Conservation (phyloP, 2,888 invertebrate species). For the Ypsolopha scabrella region DNA sequence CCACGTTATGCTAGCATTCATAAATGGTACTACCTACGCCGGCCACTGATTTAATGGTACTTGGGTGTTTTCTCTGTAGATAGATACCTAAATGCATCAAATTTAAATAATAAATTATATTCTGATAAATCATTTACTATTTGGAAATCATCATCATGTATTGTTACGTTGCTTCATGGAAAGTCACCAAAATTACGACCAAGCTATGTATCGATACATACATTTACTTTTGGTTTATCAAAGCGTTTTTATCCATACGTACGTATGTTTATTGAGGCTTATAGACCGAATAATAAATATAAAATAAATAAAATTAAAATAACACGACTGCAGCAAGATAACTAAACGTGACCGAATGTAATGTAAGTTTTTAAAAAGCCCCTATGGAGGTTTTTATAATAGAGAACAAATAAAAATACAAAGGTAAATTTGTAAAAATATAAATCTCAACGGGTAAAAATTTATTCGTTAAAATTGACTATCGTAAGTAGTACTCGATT, state of each 20-base stretch:
- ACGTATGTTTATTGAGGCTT: neutral
- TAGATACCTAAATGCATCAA: too few species aligned
- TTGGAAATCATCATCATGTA: neutral
- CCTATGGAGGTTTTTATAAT: conserved; percentile 69
- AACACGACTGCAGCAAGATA: conserved; percentile 54
- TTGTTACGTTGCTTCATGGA: neutral
- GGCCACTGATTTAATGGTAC: too few species aligned
- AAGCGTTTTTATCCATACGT: neutral
- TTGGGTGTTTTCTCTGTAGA: too few species aligned
- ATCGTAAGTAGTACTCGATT: conserved; percentile 70
- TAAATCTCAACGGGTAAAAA: conserved; percentile 61
- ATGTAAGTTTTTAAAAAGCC: conserved; percentile 66
- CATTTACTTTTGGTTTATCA: neutral
- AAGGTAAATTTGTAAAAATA: conserved; percentile 66
- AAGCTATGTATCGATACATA: neutral
- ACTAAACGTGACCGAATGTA: conserved; percentile 49
- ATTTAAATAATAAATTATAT: neutral
- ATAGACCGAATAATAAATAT: conserved; percentile 44
- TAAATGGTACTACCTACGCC: too few species aligned
- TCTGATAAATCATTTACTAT: neutral
- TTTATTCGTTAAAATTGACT: conserved; percentile 67
- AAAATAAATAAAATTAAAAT: conserved; percentile 32
- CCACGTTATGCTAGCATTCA: too few species aligned
- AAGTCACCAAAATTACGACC: neutral
- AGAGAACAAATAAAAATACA: conserved; percentile 45